phyloP scores from a whole-genome alignment of 2,797 vertebrate genomes.

The Petrocephalus sullivani region DNA sequence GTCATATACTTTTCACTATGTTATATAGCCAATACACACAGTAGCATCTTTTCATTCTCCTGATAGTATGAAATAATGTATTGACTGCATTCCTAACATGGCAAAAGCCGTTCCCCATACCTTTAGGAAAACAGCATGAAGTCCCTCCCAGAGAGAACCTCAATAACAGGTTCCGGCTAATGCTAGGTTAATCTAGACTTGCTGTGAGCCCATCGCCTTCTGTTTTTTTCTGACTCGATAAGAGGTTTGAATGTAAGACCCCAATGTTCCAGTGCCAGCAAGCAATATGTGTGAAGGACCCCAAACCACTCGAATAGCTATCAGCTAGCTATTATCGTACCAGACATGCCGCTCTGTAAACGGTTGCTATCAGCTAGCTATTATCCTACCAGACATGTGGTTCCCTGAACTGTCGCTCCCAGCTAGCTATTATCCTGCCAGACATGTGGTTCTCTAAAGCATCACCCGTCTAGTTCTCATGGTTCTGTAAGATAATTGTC shows the following conservation, averaged over 20 bases:
- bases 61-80: neutral
- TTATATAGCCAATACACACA: neutral
- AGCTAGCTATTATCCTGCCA: slow-evolving; percentile 1
- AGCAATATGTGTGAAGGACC: neutral
- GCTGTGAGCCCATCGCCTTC: neutral
- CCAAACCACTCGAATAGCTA: neutral
- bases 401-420: neutral
- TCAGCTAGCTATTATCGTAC: neutral
- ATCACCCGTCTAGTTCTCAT: neutral
- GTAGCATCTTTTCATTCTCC: neutral
- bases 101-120: neutral
- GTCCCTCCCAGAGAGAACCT: neutral
- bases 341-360: neutral
- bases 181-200: neutral
- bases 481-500: neutral
- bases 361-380: neutral
- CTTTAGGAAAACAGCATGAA: neutral
- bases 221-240: neutral
- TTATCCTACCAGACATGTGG: neutral
- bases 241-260: neutral
- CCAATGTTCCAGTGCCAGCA: neutral
- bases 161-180: neutral
- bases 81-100: neutral
- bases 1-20: neutral
- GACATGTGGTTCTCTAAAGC: neutral